phyloP scores from a whole-genome alignment of 2,797 vertebrate species.

The Trematomus bernacchii region DNA sequence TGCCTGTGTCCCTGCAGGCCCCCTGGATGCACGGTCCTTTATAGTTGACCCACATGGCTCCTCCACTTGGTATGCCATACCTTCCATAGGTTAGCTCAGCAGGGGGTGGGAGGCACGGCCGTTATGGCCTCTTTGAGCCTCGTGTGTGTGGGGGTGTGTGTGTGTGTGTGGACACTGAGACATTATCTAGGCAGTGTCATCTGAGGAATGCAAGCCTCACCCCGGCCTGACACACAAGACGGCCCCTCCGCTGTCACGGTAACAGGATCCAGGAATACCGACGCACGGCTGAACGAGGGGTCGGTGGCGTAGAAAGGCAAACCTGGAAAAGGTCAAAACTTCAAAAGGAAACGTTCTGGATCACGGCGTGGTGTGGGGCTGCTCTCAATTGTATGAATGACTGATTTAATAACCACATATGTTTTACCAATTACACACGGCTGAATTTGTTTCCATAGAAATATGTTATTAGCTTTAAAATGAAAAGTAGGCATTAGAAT shows the following conservation, averaged over 20 bases:
- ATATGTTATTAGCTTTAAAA: constrained; percentile 4
- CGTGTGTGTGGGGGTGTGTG: constrained; percentile 30
- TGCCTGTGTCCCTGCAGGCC: neutral
- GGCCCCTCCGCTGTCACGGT: constrained; percentile 59
- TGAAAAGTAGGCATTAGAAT: neutral
- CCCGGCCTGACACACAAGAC: constrained; percentile 64
- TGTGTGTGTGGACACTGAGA: constrained; percentile 44
- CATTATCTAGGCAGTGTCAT: constrained; percentile 69
- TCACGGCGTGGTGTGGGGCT: neutral
- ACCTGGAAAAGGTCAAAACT: constrained; percentile 54
- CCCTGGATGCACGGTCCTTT: neutral
- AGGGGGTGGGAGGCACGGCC: constrained; percentile 13
- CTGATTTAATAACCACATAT: neutral
- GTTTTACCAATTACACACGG: neutral
- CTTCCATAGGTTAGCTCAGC: constrained; percentile 43
- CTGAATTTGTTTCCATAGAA: neutral
- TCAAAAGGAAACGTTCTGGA: constrained; percentile 37
- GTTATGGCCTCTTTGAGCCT: constrained; percentile 30
- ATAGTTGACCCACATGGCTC: constrained; percentile 42
- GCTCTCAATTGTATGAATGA: neutral
- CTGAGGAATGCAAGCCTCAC: constrained; percentile 75
- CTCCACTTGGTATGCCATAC: constrained; percentile 30
- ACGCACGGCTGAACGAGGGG: constrained; percentile 34
- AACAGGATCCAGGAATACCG: constrained; percentile 71
- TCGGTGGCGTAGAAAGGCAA: constrained; percentile 29